phyloP scores from a whole-genome alignment of 2,888 invertebrate species.

The Gisinianus flammeolus region DNA sequence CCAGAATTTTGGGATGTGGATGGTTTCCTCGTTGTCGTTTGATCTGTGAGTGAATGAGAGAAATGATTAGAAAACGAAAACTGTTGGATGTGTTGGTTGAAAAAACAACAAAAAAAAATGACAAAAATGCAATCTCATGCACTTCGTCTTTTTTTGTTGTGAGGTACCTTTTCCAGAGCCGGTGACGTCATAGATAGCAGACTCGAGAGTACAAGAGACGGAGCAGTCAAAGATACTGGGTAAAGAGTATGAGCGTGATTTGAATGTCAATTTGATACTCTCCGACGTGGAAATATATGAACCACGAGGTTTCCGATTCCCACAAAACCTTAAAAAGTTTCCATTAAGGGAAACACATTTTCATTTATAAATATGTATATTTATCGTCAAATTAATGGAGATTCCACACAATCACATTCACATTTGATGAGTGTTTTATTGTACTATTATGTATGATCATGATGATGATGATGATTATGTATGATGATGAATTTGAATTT shows the following conservation, averaged over 20 bases:
- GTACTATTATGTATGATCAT: no score
- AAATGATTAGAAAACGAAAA: not conserved
- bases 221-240: constrained; percentile 56
- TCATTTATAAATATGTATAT: not conserved
- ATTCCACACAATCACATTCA: no score
- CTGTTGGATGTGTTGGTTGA: not conserved
- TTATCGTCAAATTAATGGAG: no score
- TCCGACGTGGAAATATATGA: constrained; percentile 44
- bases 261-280: constrained; percentile 48
- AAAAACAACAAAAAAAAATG: not conserved
- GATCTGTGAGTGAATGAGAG: constrained; percentile 5
- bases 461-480: no score
- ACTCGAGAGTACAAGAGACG: constrained; percentile 47
- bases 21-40: not conserved
- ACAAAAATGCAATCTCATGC: not conserved
- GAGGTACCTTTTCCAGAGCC: constrained; percentile 1
- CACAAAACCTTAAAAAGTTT: constrained; percentile 50
- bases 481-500: no score
- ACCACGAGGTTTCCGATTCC: constrained; percentile 50
- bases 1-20: not conserved
- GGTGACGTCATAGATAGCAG: not conserved
- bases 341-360: not conserved
- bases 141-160: not conserved
- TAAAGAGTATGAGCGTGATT: constrained; percentile 45
- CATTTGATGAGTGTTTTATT: no score